Evolutionary conservation across 2,888 invertebrate species (phyloP).

Genomic region (Noctua pronuba): DNA sequence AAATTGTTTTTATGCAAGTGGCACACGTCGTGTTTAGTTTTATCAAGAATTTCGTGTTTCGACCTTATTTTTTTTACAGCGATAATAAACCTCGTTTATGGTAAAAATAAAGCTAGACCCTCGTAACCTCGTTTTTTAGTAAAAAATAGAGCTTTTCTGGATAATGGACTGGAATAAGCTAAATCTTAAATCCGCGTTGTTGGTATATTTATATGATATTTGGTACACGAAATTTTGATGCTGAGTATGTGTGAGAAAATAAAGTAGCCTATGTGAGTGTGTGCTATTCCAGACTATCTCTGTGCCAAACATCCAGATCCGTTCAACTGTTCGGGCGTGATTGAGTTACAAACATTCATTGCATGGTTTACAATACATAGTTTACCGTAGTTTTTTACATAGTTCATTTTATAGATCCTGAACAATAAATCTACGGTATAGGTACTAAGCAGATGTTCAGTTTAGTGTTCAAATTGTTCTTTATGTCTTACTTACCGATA

Average conservation of each 20-base stretch:
- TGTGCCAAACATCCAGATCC: not conserved
- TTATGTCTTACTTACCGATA: not conserved
- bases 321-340: not conserved
- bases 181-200: not conserved
- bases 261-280: no score
- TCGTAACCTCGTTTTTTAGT: no score
- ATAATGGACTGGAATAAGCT: not conserved
- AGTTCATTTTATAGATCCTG: no score
- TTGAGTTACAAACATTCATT: not conserved
- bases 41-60: not conserved
- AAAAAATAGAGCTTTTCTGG: no score
- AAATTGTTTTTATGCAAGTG: not conserved
- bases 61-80: not conserved
- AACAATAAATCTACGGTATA: no score
- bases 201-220: not conserved
- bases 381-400: not conserved
- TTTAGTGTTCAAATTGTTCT: not conserved
- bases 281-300: not conserved
- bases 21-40: not conserved
- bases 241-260: no score
- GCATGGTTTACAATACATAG: not conserved
- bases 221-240: no score
- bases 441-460: not conserved
- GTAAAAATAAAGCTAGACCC: not conserved
- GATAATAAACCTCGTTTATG: not conserved